A percentile compares a stretch with the other conserved stretches of the same genome.
phyloP scores from a whole-genome alignment of 2,888 invertebrate species.

The Clivina fossor region DNA sequence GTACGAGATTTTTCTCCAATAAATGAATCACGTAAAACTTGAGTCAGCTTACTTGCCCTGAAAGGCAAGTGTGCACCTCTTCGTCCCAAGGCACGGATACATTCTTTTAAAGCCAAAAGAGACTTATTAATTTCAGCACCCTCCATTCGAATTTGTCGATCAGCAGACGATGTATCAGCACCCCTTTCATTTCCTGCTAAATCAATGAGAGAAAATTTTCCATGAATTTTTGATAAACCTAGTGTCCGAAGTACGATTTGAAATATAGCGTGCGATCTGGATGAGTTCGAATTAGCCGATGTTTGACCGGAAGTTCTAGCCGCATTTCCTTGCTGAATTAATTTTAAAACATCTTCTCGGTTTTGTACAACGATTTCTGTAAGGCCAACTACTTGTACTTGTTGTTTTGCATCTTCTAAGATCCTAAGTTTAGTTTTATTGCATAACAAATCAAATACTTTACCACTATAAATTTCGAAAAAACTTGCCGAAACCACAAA shows the following conservation, averaged over 20 bases:
- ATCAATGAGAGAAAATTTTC: constrained; percentile 98
- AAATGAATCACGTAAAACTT: constrained; percentile 95
- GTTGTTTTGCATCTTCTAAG: constrained; percentile 95
- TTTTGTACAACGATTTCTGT: constrained; percentile 89
- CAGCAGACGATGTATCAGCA: constrained; percentile 95
- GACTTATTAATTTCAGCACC: constrained; percentile 98
- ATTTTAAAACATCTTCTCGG: constrained; percentile 90
- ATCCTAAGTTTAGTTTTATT: constrained; percentile 94
- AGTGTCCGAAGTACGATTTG: constrained; percentile 87
- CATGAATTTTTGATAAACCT: constrained; percentile 82
- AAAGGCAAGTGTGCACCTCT: constrained; percentile 97
- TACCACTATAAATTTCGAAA: constrained; percentile 99
- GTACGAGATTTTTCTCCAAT: constrained; percentile 97
- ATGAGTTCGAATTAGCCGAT: constrained; percentile 97
- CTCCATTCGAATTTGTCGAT: constrained; percentile 94
- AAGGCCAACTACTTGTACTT: constrained; percentile 96
- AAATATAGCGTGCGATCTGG: constrained; percentile 98
- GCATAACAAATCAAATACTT: constrained; percentile 88
- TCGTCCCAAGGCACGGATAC: constrained; percentile 92
- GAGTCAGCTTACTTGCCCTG: constrained; percentile 94
- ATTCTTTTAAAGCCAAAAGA: constrained; percentile 93
- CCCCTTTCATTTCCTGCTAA: constrained; percentile 97
- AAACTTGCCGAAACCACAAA: constrained; percentile 92
- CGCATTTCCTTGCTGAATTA: constrained; percentile 88
- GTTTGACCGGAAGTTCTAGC: constrained; percentile 96